These are phyloP conservation scores for Herpailurus yagouaroundi DNA, from an alignment of 2,113 vertebrate species.

Conservation along the genomic window DNA sequence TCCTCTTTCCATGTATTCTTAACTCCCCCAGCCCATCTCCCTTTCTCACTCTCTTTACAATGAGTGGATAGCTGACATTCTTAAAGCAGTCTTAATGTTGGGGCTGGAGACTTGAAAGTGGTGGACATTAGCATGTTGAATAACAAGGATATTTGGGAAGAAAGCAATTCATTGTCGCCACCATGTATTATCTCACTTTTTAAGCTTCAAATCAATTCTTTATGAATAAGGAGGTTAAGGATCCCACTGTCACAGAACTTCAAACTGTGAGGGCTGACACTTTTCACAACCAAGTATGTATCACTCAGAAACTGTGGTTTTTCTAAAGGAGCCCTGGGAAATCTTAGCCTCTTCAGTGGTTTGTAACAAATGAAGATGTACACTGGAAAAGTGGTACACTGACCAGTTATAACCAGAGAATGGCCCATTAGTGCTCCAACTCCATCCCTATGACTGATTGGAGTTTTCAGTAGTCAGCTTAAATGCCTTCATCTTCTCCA, in stretches of 20 bases:
- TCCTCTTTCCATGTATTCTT: not conserved
- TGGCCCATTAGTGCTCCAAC: not conserved
- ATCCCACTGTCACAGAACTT: not conserved
- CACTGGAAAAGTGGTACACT: not conserved
- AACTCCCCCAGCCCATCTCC: not conserved
- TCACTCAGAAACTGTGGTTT: not conserved
- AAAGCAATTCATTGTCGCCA: not conserved
- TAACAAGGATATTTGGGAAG: not conserved
- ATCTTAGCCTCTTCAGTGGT: not conserved
- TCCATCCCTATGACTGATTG: not conserved
- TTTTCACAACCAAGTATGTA: not conserved
- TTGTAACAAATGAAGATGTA: not conserved
- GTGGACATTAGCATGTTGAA: not conserved
- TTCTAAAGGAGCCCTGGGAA: not conserved
- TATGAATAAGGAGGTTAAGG: not conserved
- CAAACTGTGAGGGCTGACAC: not conserved
- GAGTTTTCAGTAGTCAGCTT: not conserved
- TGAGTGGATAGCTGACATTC: not conserved
- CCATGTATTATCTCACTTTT: not conserved
- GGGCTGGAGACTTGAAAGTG: not conserved
- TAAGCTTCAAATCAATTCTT: not conserved
- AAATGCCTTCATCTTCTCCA: not conserved
- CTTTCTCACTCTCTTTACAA: not conserved
- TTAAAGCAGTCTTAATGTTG: not conserved
- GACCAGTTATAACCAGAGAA: not conserved